Evolutionary conservation across 2,113 vertebrate genomes (phyloP).

Genomic region (Takifugu flavidus): DNA sequence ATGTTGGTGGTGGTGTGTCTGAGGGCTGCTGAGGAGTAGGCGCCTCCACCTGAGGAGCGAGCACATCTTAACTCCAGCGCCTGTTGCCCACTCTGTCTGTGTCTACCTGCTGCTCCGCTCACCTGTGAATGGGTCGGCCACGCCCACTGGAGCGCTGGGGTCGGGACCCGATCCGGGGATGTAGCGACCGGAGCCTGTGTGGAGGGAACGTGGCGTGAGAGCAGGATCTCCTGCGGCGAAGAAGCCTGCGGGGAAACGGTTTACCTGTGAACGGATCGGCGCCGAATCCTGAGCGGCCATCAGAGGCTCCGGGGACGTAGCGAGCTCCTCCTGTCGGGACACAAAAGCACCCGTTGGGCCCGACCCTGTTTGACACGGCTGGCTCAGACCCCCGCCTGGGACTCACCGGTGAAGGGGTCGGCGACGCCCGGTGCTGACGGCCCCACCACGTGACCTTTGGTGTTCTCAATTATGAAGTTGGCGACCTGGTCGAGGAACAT

Average conservation of each 20-base stretch:
- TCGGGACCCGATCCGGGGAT: constrained; percentile 80
- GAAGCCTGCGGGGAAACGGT: not conserved
- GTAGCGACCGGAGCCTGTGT: constrained; percentile 86
- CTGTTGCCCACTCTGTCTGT: no score
- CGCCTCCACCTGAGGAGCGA: constrained; percentile 75
- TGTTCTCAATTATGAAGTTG: constrained; percentile 97
- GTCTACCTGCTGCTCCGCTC: not conserved
- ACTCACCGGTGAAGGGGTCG: constrained; percentile 93
- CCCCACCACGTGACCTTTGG: constrained; percentile 85
- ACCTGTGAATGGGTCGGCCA: constrained; percentile 88
- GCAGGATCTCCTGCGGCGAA: not conserved
- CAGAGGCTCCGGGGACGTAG: constrained; percentile 72
- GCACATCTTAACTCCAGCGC: not conserved
- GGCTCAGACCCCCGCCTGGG: not conserved
- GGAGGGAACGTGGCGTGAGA: not conserved
- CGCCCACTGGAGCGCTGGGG: constrained; percentile 49
- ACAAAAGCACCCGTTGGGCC: not conserved
- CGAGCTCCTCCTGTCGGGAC: constrained; percentile 67
- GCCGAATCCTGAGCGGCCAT: constrained; percentile 43
- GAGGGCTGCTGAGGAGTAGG: constrained; percentile 74
- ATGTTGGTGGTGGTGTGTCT: constrained; percentile 80
- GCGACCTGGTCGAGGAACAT: constrained; percentile 98
- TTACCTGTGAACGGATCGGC: constrained; percentile 79
- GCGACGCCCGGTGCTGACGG: constrained; percentile 69
- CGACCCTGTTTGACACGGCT: not conserved